Percentiles rank a stretch among this genome's conserved stretches.
Evolutionary conservation across 2,888 invertebrate species (phyloP).

Genomic region (Listrodromus nycthemerus): DNA sequence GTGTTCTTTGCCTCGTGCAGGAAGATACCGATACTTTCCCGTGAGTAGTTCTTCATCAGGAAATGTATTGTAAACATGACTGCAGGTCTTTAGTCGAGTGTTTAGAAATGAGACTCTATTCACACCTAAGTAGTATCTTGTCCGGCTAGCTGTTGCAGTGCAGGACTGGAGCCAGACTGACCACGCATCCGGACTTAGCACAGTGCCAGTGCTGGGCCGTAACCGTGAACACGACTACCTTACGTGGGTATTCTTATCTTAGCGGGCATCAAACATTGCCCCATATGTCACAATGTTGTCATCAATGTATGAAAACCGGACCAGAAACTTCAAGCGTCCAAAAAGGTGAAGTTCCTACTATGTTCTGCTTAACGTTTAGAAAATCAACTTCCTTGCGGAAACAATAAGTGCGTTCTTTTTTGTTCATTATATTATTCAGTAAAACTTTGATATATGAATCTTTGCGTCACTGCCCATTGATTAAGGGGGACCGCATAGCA

Average conservation of each 20-base stretch:
- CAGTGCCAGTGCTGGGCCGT: too few species aligned
- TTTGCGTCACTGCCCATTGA: constrained; percentile 44
- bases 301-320: neutral
- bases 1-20: neutral
- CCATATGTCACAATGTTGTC: neutral
- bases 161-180: too few species aligned
- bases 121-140: neutral
- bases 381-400: neutral
- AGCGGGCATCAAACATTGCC: neutral
- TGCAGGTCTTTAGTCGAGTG: neutral
- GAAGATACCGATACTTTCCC: neutral
- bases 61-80: neutral
- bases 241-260: neutral
- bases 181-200: too few species aligned
- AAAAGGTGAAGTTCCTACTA: too few species aligned
- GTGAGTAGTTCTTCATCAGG: neutral
- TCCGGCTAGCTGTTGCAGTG: too few species aligned
- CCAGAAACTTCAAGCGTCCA: neutral
- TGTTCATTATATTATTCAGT: neutral
- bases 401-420: constrained; percentile 16
- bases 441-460: constrained; percentile 43
- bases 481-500: constrained; percentile 45
- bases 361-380: neutral
- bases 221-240: too few species aligned
- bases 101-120: neutral